Base-by-base conservation (phyloP, 2,797 vertebrate species). In the Valencia hispanica region DNA sequence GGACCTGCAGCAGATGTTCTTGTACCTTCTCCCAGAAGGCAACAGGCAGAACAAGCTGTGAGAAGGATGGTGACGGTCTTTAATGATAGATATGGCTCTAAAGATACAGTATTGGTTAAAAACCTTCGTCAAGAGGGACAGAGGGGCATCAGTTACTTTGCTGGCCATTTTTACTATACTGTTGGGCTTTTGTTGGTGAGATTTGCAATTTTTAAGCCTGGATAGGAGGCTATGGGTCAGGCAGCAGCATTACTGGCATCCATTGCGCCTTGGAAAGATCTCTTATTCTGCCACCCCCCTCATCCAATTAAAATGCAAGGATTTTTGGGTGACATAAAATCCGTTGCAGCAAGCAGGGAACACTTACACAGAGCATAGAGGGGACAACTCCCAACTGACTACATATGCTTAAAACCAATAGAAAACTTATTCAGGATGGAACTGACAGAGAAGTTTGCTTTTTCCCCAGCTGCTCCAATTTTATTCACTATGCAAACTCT, bases 1-100 rank as follows among this genome's bases (percentile, higher is more conserved):
- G n/a, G 41, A 68, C 65, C 41, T 68, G 39, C 65, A 45, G 65
- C 65, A 68, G 65, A 43, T 68, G 65, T 41, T 68, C 39, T 45
- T 27, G 15, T 68, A 68, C 41, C 65, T 68, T 68, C 65, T 43
- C 39, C 65, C 25, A 68, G 25, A 68, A 68, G 41, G 25, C 25
- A 45, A 27, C 39, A 68, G 39, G 14, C 65, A 68, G 65, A 68
- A 68, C 65, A 68, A 68, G 65, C 65, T 68, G 41, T 45, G 39
- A 68, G n/a, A 27, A 27, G 65, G 65, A 68, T 4, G 0, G 14
- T 27, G 14, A 17, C 14, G 3, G 25, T 43, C 25, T 68, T 41
- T n/a, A 68, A 68, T 68, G 65, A 68, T 45, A 22, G 65, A 27
- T 68, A n/a, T 45, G 41, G 65, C 25, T 68, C 65, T 68, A 41